Conservation (phyloP, 2,113 vertebrate genomes). For the Danionella cerebrum region DNA sequence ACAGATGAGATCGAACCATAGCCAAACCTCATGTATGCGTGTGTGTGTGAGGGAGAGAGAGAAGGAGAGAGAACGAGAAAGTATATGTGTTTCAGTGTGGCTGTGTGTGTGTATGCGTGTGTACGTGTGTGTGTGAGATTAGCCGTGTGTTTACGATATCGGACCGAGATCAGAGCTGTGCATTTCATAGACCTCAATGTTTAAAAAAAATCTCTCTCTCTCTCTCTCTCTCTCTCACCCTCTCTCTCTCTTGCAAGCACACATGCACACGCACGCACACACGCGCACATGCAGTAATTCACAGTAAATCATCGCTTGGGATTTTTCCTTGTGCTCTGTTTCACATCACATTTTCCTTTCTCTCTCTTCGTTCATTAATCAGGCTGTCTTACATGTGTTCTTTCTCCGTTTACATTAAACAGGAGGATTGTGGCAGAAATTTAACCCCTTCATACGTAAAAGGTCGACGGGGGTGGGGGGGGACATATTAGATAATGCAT, state of each 20-base stretch:
- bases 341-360: neutral
- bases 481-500: too few relatives aligned
- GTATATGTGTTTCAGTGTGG: too few relatives aligned
- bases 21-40: neutral
- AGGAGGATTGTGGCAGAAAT: slow-evolving; percentile 5
- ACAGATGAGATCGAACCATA: neutral
- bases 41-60: too few relatives aligned
- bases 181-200: neutral
- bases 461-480: too few relatives aligned
- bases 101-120: slow-evolving; percentile 3
- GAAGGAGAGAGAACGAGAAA: too few relatives aligned
- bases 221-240: too few relatives aligned
- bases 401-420: slow-evolving; percentile 39
- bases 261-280: too few relatives aligned
- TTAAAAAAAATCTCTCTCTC: slow-evolving; percentile 27
- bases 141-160: slow-evolving; percentile 14
- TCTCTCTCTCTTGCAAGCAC: too few relatives aligned
- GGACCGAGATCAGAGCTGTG: slow-evolving; percentile 14
- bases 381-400: slow-evolving; percentile 17
- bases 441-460: neutral
- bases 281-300: slow-evolving; percentile 13
- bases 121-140: neutral
- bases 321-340: slow-evolving; percentile 19
- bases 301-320: neutral
- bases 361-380: slow-evolving; percentile 17